Base-by-base conservation (phyloP, 2,113 vertebrate species). In the Neopipo cinnamomea region DNA sequence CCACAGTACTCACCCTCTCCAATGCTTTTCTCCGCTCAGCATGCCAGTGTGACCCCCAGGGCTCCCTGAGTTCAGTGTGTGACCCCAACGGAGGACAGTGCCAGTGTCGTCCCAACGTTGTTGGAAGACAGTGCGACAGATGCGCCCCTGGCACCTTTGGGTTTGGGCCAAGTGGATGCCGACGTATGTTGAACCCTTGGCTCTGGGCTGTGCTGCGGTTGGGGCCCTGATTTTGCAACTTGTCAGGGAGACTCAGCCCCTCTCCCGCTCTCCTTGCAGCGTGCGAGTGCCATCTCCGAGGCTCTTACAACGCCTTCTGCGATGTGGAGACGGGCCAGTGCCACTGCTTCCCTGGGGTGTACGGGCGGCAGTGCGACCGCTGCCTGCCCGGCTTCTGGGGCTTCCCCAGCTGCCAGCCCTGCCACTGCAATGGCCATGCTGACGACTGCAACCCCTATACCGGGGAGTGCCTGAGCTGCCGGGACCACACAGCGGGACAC, bases 311-410 rank as follows among this genome's bases (percentile, higher is more conserved):
- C 12, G 58, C 94, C 8, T 99, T 99, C 96, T 99, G 99, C 1
- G 96, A 99, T 1, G 96, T 98, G 8, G 79, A 98, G 89, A 99
- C 98, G 0, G 99, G 99, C 47, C 99, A 99, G 98, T 99, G 99
- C 71, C 97, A 91, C 35, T 99, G 99, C 85, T 98, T 99, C 42
- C 93, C 97, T 0, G 99, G 99, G 2, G 98, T 98, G 7, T 99
- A 98, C 0, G 95, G 98, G 8, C 98, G 98, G 19, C 99, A 98
- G 88, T 99, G 99, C 13, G 98, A 99, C 77, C 98, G 93, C 49
- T 99, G 99, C 89, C 97, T 99, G 59, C 99, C 99, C 0, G 98
- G 98, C 21, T 98, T 98, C 96, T 99, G 99, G 99, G 99, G 99
- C 28, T 99, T 99, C 93, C 99, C 99, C 2, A 93, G 88, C 95